phyloP scores from a whole-genome alignment of 2,113 vertebrate genomes.

The Lagenorhynchus albirostris region DNA sequence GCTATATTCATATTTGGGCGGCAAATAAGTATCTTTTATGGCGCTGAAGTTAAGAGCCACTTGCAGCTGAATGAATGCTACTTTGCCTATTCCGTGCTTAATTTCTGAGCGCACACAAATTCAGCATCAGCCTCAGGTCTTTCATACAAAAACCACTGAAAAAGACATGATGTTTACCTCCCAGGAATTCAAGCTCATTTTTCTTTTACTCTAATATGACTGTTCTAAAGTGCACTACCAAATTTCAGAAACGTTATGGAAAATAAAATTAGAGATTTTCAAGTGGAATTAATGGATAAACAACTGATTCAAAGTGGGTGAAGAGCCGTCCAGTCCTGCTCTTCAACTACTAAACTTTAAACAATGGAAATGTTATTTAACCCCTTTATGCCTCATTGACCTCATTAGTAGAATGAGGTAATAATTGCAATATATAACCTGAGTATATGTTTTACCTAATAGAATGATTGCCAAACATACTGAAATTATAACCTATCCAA shows the following conservation, averaged over 20 bases:
- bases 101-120: neutral
- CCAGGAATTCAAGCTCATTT: neutral
- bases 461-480: neutral
- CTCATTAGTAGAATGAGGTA: neutral
- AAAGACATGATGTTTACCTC: neutral
- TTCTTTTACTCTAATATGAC: neutral
- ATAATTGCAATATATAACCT: neutral
- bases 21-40: conserved; percentile 17
- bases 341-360: neutral
- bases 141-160: neutral
- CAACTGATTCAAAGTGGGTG: neutral
- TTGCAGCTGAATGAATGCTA: neutral
- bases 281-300: neutral
- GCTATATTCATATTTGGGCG: neutral
- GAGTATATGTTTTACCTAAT: neutral
- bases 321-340: neutral
- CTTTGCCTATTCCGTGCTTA: neutral
- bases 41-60: neutral
- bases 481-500: neutral
- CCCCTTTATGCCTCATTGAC: neutral
- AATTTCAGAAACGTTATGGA: neutral
- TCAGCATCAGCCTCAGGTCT: neutral
- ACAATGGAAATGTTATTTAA: neutral
- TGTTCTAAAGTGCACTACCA: neutral
- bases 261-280: conserved; percentile 12